Base-by-base conservation (phyloP, 2,888 invertebrate species). In the Oxystoma pomonae region DNA sequence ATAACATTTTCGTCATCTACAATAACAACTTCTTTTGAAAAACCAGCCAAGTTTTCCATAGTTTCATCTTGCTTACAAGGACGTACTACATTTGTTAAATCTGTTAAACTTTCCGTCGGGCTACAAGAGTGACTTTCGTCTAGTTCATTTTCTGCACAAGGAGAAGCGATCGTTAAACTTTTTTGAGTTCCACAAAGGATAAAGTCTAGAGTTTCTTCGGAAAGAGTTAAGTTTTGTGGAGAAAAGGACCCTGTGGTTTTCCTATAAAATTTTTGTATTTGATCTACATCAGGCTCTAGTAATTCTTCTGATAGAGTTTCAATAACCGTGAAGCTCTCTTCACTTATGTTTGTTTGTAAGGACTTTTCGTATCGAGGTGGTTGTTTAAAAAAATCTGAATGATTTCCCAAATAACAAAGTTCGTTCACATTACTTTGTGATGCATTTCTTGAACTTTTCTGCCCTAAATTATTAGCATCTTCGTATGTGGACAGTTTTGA, bases 131-230 rank as follows among this genome's bases (percentile, higher is more conserved):
- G 7, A 20, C n/a, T 57, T 5, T 7, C 20, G n/a, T 20, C 20
- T 19, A 18, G 12, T 35, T 12, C 71, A 68, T 71, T 70, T 64
- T 68, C 71, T 12, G 68, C 67, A 50, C 67, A 63, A 53, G 76
- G 74, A 50, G 77, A 76, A 63, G 74, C 71, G 59, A 77, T 71
- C 21, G 72, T 72, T 35, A 77, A 70, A 20, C 70, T 70, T 57
- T 71, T 72, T 60, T 74, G 70, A 1, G 76, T 74, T 65, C 76
- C 75, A 1, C 72, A 70, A 51, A 77, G 69, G 58, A 78, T 74
- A 64, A 71, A 74, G 53, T 77, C 77, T 71, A 77, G 69, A 0
- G 75, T 72, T 49, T 72, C 73, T 17, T 68, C 71, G 55, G 69
- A 69, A 17, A 74, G 64, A 18, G 35, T 35, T 71, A 66, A 57